These are phyloP conservation scores for Cryptomyrus ogoouensis DNA, from an alignment of 2,113 vertebrate species.

Conservation along the genomic window DNA sequence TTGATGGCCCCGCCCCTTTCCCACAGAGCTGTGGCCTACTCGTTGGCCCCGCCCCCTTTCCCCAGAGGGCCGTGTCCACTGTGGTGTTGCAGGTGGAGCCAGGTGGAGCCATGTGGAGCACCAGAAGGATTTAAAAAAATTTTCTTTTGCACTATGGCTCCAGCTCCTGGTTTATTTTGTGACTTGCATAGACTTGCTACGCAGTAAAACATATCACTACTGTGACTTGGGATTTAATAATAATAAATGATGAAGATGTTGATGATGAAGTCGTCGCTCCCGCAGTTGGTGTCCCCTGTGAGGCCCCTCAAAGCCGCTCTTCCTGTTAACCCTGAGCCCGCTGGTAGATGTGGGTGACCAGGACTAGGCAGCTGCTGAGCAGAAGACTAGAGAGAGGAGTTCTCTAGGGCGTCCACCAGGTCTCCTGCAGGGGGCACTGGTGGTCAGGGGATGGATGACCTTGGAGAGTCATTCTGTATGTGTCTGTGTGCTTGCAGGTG, in stretches of 20 bases:
- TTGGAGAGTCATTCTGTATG: background rate
- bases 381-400: background rate
- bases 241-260: background rate
- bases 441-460: background rate
- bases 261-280: background rate
- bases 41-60: background rate
- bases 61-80: background rate
- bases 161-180: background rate
- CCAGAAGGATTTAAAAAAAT: background rate
- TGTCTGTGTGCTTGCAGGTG: background rate
- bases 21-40: background rate
- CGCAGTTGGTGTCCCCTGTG: background rate
- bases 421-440: background rate
- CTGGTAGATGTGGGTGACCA: background rate
- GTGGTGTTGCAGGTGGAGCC: background rate
- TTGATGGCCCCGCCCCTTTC: conserved; percentile 1
- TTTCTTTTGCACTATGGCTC: background rate
- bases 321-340: background rate
- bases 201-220: background rate
- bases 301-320: background rate
- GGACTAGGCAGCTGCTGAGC: background rate
- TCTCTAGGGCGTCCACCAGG: background rate
- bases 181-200: background rate
- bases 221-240: background rate
- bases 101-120: background rate